Conservation (phyloP, 2,113 vertebrate genomes). For the Pimephales promelas region DNA sequence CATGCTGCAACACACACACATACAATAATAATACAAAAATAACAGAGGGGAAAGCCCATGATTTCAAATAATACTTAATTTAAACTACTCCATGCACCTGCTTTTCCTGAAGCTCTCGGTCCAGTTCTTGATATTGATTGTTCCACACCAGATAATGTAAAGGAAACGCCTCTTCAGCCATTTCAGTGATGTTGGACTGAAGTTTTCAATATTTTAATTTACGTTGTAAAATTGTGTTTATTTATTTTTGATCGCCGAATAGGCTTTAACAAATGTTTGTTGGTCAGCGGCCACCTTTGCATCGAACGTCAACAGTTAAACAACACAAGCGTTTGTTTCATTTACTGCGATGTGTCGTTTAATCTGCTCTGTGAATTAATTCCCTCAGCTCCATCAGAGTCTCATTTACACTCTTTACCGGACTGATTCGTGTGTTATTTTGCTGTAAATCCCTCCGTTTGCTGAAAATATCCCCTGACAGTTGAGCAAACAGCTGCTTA, state of each 20-base stretch:
- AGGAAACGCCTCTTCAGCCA: constrained; percentile 83
- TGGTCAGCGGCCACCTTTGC: not conserved
- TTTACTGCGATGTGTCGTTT: not conserved
- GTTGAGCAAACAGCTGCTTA: constrained; percentile 44
- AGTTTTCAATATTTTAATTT: not conserved
- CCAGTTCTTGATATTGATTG: constrained; percentile 87
- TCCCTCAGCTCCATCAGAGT: not conserved
- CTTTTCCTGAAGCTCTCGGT: constrained; percentile 81
- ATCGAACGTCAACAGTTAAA: not conserved
- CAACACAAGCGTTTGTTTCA: constrained; percentile 1
- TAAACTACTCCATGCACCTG: constrained; percentile 65
- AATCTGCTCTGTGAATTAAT: not conserved
- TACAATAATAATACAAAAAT: not conserved
- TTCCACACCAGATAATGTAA: constrained; percentile 89
- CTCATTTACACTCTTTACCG: not conserved
- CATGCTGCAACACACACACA: constrained; percentile 73
- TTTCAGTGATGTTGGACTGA: constrained; percentile 52
- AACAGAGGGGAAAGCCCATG: not conserved
- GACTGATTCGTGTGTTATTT: not conserved
- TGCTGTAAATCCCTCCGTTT: constrained; percentile 17
- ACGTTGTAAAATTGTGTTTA: not conserved
- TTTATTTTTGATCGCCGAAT: not conserved
- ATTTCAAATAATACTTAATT: too few species aligned
- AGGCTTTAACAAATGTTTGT: not conserved
- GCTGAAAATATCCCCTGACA: not conserved